phyloP scores from a whole-genome alignment of 2,113 vertebrate genomes.

The Geothlypis trichas region DNA sequence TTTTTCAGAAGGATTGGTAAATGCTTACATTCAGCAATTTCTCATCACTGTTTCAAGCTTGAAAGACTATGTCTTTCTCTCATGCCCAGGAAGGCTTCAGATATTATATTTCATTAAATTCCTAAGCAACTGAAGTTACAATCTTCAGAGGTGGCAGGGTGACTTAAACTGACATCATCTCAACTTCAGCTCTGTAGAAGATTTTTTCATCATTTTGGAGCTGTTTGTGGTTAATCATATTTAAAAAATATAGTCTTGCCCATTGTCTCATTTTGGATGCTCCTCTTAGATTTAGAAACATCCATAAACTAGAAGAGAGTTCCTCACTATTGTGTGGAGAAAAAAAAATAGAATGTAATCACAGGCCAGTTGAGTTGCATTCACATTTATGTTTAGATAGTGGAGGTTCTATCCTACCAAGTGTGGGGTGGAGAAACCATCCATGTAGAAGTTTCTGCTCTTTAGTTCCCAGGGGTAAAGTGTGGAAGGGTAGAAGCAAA shows the following conservation, averaged over 20 bases:
- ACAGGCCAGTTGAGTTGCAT: neutral
- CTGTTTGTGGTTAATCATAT: neutral
- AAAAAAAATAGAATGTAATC: neutral
- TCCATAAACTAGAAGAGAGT: neutral
- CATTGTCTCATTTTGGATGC: neutral
- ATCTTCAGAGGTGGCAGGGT: neutral
- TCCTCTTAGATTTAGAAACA: neutral
- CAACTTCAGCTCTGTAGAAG: neutral
- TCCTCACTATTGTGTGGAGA: neutral
- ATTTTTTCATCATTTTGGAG: neutral
- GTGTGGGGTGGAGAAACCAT: neutral
- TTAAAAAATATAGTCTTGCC: neutral
- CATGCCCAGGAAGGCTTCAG: neutral
- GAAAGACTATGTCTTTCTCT: neutral
- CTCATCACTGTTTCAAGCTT: neutral
- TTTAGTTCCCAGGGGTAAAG: neutral
- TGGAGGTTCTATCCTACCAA: neutral
- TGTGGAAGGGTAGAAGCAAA: neutral
- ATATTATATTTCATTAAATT: neutral
- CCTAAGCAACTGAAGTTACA: neutral
- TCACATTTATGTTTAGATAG: neutral
- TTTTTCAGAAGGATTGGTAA: neutral
- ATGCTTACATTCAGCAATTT: neutral
- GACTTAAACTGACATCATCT: neutral
- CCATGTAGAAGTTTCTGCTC: neutral